These are phyloP conservation scores for Agriotes lineatus DNA, from an alignment of 2,888 invertebrate species.

Conservation along the genomic window DNA sequence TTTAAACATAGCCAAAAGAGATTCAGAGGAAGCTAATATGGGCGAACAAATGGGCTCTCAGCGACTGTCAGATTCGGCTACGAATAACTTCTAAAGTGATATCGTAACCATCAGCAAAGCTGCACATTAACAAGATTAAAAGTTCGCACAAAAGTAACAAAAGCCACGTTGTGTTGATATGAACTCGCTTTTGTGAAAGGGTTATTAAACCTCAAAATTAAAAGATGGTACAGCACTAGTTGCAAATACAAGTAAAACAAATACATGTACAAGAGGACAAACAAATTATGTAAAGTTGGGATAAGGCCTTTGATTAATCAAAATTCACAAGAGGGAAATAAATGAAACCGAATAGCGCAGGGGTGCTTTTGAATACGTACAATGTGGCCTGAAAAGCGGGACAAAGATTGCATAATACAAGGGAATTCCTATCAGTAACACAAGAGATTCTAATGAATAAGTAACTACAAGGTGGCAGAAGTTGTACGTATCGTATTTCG, in stretches of 20 bases:
- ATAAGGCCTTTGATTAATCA: conserved; percentile 7
- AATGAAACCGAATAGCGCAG: conserved; percentile 1
- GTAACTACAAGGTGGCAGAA: background rate
- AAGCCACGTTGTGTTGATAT: background rate
- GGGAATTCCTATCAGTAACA: conserved; percentile 6
- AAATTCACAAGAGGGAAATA: conserved; percentile 8
- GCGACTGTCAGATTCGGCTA: background rate
- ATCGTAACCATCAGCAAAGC: background rate
- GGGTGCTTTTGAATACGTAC: conserved; percentile 1
- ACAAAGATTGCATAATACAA: conserved; percentile 14
- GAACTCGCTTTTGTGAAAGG: too few species aligned
- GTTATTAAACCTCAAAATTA: too few species aligned
- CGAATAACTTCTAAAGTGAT: conserved; percentile 12
- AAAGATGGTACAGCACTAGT: too few species aligned
- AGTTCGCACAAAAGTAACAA: background rate
- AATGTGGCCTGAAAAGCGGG: conserved; percentile 2
- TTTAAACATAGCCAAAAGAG: too few species aligned
- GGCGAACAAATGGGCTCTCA: background rate
- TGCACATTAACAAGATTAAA: conserved; percentile 13
- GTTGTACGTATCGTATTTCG: background rate
- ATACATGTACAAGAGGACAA: background rate
- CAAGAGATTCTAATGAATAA: conserved; percentile 11
- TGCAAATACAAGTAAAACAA: too few species aligned
- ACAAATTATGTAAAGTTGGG: conserved; percentile 4
- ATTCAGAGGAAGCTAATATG: background rate